Conservation (phyloP, 2,797 vertebrate species). For the Myotis myotis region DNA sequence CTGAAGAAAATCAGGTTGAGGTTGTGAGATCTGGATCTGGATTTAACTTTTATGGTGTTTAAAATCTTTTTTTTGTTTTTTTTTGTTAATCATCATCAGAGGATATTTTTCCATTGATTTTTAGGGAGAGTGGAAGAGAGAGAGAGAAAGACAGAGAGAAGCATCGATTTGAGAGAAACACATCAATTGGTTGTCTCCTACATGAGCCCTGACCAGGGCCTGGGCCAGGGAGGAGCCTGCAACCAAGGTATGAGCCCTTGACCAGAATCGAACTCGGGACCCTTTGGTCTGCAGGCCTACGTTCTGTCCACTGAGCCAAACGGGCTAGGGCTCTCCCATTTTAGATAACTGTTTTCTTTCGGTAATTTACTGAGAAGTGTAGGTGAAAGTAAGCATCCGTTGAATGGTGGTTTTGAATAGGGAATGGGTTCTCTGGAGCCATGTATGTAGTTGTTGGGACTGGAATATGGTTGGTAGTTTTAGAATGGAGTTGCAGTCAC, state of each 20-base stretch:
- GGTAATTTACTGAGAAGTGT: not conserved
- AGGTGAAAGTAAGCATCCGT: not conserved
- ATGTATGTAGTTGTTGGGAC: not conserved
- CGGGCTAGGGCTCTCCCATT: not conserved
- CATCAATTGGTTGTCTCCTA: too few species aligned
- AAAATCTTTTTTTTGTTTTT: not conserved
- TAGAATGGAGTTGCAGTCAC: not conserved
- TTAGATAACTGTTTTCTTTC: not conserved
- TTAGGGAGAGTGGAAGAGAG: too few species aligned
- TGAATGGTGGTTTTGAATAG: not conserved
- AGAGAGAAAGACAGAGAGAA: too few species aligned
- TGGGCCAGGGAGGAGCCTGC: too few species aligned
- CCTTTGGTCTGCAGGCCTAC: too few species aligned
- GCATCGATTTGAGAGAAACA: too few species aligned
- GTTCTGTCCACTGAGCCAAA: too few species aligned
- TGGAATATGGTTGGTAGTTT: not conserved
- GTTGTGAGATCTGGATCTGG: not conserved
- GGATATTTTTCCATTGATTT: too few species aligned
- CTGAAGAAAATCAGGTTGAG: not conserved
- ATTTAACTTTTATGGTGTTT: not conserved
- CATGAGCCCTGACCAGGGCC: too few species aligned
- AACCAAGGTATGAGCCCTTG: too few species aligned
- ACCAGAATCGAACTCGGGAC: too few species aligned
- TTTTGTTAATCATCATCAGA: too few species aligned
- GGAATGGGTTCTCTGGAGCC: not conserved